Evolutionary conservation across 2,888 invertebrate genomes (phyloP).

Genomic region (Gymnocheta viridis): DNA sequence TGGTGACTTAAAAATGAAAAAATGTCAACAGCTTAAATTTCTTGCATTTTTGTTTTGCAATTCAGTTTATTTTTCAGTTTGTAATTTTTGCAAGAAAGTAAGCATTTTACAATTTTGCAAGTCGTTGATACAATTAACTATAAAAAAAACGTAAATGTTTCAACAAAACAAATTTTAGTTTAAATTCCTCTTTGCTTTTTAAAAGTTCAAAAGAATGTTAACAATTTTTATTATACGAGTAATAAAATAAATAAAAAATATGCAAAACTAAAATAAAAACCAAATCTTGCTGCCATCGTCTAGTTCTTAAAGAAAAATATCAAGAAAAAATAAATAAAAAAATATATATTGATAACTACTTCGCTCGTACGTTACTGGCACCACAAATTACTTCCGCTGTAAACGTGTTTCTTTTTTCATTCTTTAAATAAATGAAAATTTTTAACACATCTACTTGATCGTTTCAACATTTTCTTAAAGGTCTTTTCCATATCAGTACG

Average conservation of each 20-base stretch:
- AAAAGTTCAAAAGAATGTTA: too few relatives aligned
- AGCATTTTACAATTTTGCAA: slow-evolving; percentile 24
- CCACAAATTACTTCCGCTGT: slow-evolving; percentile 70
- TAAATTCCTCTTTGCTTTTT: too few relatives aligned
- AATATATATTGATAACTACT: slow-evolving; percentile 44
- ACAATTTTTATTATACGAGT: too few relatives aligned
- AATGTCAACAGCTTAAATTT: neutral
- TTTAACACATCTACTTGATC: slow-evolving; percentile 43
- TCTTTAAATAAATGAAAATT: slow-evolving; percentile 56
- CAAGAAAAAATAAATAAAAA: neutral
- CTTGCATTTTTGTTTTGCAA: neutral
- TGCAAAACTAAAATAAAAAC: too few relatives aligned
- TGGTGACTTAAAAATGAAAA: too few relatives aligned
- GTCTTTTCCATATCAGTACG: slow-evolving; percentile 27
- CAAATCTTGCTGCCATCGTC: too few relatives aligned
- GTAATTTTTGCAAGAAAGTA: slow-evolving; percentile 4
- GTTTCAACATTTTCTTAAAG: slow-evolving; percentile 51
- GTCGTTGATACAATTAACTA: neutral
- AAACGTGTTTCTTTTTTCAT: slow-evolving; percentile 63
- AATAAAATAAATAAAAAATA: too few relatives aligned
- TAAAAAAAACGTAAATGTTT: neutral
- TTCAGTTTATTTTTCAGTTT: neutral
- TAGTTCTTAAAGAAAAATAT: neutral
- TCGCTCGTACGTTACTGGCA: slow-evolving; percentile 47
- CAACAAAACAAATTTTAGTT: too few relatives aligned